These are phyloP conservation scores for Caenorhabditis sp. DNA, from an alignment of 2,888 invertebrate species.

Conservation along the genomic window DNA sequence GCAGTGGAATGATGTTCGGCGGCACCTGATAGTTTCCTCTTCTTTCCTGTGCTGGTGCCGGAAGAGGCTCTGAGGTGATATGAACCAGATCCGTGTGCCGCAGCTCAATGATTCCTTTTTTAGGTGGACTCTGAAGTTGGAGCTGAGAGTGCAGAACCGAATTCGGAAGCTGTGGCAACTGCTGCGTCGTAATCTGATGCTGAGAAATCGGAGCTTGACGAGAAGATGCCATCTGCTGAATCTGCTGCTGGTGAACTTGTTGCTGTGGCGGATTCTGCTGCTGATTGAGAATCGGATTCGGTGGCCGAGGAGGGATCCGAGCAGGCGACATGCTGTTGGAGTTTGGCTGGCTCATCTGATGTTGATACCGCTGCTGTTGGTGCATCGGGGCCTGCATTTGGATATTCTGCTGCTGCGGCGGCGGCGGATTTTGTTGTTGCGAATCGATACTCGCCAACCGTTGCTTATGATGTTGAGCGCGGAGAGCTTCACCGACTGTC, in stretches of 20 bases:
- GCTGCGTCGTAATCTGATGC: slow-evolving; percentile 4
- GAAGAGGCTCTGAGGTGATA: slow-evolving; percentile 52
- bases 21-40: not conserved
- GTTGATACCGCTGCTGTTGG: slow-evolving; percentile 11
- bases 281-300: slow-evolving; percentile 46
- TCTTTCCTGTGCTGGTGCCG: not conserved
- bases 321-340: not conserved
- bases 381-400: not conserved
- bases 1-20: not conserved
- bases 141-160: not conserved
- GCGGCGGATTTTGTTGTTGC: slow-evolving; percentile 10
- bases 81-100: slow-evolving; percentile 46
- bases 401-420: not conserved
- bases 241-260: slow-evolving; percentile 30
- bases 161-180: slow-evolving; percentile 13
- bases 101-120: slow-evolving; percentile 54
- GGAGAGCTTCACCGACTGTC: slow-evolving; percentile 72
- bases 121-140: slow-evolving; percentile 33
- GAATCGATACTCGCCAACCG: not conserved
- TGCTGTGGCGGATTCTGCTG: slow-evolving; percentile 52
- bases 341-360: not conserved
- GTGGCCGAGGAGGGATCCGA: slow-evolving; percentile 11
- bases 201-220: slow-evolving; percentile 2
- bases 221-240: slow-evolving; percentile 3
- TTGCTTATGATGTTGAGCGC: slow-evolving; percentile 63